Conservation (phyloP, 2,888 invertebrate genomes). For the Herminia tarsipennalis region DNA sequence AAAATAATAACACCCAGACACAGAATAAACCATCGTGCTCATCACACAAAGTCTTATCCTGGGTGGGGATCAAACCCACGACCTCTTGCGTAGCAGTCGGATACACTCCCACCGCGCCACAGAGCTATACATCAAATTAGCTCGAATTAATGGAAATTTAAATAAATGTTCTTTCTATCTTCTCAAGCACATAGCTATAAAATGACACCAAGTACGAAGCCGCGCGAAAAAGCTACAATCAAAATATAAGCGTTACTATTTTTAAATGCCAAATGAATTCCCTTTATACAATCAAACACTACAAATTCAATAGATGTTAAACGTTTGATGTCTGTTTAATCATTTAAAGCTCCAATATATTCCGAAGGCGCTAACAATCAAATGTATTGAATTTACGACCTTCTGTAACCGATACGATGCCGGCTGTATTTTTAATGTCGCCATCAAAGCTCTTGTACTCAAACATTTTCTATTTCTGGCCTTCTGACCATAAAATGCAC, state of each 20-base stretch:
- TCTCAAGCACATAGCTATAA: too few relatives aligned
- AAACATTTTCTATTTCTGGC: constrained; percentile 58
- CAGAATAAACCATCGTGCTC: too few relatives aligned
- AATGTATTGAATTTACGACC: constrained; percentile 50
- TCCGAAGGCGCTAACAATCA: constrained; percentile 43
- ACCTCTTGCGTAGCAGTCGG: too few relatives aligned
- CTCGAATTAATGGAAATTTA: too few relatives aligned
- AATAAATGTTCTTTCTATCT: too few relatives aligned
- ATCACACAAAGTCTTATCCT: too few relatives aligned
- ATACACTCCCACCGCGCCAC: too few relatives aligned
- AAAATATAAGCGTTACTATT: not conserved
- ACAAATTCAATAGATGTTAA: constrained; percentile 4
- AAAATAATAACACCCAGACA: too few relatives aligned
- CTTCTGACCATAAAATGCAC: constrained; percentile 40
- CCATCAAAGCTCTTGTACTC: constrained; percentile 57
- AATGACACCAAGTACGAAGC: too few relatives aligned
- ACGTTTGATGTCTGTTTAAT: constrained; percentile 20
- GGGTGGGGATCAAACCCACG: too few relatives aligned
- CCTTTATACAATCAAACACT: constrained; percentile 1
- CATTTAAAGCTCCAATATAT: constrained; percentile 35
- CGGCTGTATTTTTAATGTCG: constrained; percentile 57
- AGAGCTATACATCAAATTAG: too few relatives aligned
- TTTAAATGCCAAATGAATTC: not conserved
- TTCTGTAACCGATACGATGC: constrained; percentile 58
- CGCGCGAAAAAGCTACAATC: too few relatives aligned